Evolutionary conservation across 2,888 invertebrate genomes (phyloP).

Genomic region (Teleogryllus oceanicus): DNA sequence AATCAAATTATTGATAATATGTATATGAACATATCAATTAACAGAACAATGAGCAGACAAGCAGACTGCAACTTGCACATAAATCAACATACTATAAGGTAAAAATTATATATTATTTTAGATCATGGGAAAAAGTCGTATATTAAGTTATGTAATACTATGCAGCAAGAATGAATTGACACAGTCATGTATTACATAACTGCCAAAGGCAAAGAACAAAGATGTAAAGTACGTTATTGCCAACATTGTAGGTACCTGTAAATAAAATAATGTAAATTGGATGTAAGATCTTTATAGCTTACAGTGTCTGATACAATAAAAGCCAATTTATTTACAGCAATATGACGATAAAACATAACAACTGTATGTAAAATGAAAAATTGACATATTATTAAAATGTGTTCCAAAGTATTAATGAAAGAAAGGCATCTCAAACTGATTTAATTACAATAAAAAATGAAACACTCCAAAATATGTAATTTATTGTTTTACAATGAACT

Average conservation of each 20-base stretch:
- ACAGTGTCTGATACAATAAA: conserved; percentile 6
- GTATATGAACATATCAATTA: neutral
- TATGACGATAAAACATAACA: neutral
- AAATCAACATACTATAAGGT: neutral
- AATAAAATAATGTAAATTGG: conserved; percentile 10
- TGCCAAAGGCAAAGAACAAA: neutral
- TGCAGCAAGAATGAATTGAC: neutral
- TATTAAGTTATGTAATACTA: neutral
- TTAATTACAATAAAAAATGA: neutral
- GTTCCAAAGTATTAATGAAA: conserved; percentile 18
- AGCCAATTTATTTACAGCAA: neutral
- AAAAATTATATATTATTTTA: neutral
- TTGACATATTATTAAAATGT: conserved; percentile 9
- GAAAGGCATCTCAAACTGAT: neutral
- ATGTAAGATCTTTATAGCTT: conserved; percentile 7
- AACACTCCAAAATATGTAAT: neutral
- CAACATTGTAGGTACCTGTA: conserved; percentile 18
- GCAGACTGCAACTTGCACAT: conserved; percentile 3
- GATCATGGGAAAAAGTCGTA: neutral
- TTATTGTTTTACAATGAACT: neutral
- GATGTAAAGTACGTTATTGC: neutral
- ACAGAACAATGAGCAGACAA: neutral
- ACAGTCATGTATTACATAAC: too few species aligned
- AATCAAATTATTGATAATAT: neutral
- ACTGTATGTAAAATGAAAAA: conserved; percentile 1